Base-by-base conservation (phyloP, 30 jellyfish, hydroid and myxozoan genomes). In the Pelagia noctiluca region DNA sequence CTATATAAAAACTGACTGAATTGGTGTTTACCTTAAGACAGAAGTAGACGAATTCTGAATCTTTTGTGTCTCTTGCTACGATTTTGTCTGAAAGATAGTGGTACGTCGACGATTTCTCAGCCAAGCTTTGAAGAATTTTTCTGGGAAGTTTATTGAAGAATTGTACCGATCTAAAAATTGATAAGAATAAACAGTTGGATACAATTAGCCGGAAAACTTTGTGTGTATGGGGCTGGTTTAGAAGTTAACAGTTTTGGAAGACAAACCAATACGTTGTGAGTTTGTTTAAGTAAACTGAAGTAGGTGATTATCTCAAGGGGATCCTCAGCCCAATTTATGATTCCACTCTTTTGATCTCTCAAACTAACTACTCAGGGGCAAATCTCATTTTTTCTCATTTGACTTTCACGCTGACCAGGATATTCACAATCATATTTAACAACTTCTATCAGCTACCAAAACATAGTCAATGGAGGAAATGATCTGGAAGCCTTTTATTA, bases 51-150 rank as follows among this genome's bases (percentile, higher is more conserved):
- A 46, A 11, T 18, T 60, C 88, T 2, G 87, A 73, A 21, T 49
- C 23, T 62, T 49, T 49, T 0, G 84, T 3, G 50, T 84, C 88
- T 25, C 48, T 66, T 72, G 63, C 95, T 23, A 84, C 73, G 62
- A 84, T 63, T 50, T 84, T 84, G 22, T 84, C 95, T 29, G 88
- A 42, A 8, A 84, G 76, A 53, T 75, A 84, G 19, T 84, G 82
- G 36, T 49, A 75, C 0, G 84, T 73, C 1, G 54, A 61, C 18
- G 95, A 73, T 46, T 67, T 63, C 33, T 84, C 95, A 5, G 95
- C 95, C 52, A 84, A 19, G 24, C 5, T 24, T 18, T 67, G 88
- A 13, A 84, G 67, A 10, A 13, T 35, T 16, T 70, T 38, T 3
- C 70, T 76, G 16, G 92, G 66, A 28, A 82, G 61, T 35, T 75